Conservation (phyloP, 2,888 invertebrate genomes). For the Diabrotica balteata region DNA sequence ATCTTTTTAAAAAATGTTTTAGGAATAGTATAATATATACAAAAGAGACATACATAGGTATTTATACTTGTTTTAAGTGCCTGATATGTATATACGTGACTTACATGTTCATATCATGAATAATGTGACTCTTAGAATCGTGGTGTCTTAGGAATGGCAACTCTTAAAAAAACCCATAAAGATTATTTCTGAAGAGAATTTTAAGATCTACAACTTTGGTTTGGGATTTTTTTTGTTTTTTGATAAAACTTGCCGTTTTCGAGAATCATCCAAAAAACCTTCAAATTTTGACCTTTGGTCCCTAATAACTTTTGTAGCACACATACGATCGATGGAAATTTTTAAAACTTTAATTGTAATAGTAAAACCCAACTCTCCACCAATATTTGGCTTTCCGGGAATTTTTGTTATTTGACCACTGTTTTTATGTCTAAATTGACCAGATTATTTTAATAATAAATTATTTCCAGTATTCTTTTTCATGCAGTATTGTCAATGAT, state of each 20-base stretch:
- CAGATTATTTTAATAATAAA: not conserved
- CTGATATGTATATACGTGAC: too few relatives aligned
- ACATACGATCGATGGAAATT: too few relatives aligned
- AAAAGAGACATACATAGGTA: not conserved
- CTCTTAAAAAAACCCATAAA: not conserved
- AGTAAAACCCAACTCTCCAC: too few relatives aligned
- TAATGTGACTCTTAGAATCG: too few relatives aligned
- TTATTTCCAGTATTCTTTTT: too few relatives aligned
- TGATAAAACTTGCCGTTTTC: not conserved
- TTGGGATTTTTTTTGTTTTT: not conserved
- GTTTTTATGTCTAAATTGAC: not conserved
- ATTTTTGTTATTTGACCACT: too few relatives aligned
- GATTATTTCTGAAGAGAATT: not conserved
- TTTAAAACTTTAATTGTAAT: too few relatives aligned
- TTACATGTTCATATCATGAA: too few relatives aligned
- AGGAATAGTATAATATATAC: constrained; percentile 1
- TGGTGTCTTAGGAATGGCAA: too few relatives aligned
- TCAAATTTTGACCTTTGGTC: not conserved
- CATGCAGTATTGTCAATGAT: too few relatives aligned
- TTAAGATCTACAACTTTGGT: not conserved
- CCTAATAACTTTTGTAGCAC: not conserved
- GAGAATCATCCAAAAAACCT: not conserved
- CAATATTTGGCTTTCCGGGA: too few relatives aligned
- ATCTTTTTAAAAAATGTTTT: not conserved
- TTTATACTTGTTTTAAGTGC: constrained; percentile 3